A percentile compares a stretch with the other conserved stretches of the same genome.
Evolutionary conservation across 1,140 invertebrate genomes (phyloP).

Genomic region (Melipona quadrifasciata): DNA sequence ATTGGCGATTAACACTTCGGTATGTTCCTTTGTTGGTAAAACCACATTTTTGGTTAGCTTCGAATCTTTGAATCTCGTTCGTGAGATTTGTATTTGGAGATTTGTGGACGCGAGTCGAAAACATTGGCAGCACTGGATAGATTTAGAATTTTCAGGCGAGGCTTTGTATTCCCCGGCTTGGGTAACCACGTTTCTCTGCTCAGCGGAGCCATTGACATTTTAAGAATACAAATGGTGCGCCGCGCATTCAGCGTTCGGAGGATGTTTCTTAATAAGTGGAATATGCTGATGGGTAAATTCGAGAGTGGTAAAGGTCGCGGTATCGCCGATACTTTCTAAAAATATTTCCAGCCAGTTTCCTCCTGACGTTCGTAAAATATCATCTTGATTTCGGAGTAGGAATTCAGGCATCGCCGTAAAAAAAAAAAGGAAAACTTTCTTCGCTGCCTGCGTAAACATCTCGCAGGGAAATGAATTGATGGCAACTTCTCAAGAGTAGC

Average conservation of each 20-base stretch:
- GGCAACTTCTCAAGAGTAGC: neutral
- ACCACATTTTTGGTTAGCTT: neutral
- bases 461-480: neutral
- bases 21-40: no score
- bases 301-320: constrained; percentile 18
- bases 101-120: neutral
- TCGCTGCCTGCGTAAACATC: no score
- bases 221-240: constrained; percentile 13
- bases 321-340: neutral
- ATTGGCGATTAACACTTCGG: no score
- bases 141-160: neutral
- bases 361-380: neutral
- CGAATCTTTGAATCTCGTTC: neutral
- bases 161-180: neutral
- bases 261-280: constrained; percentile 27
- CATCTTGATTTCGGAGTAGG: neutral
- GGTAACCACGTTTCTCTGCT: neutral
- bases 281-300: constrained; percentile 24
- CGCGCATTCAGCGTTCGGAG: neutral
- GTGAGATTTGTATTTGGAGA: neutral
- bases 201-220: constrained; percentile 24
- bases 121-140: no score
- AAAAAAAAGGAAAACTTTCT: neutral
- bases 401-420: neutral
- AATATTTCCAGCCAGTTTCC: neutral